Percentiles rank a stretch among this genome's conserved stretches.
These are phyloP conservation scores for Pangasius krempfi DNA, from an alignment of 2,797 vertebrate species.

Conservation along the genomic window DNA sequence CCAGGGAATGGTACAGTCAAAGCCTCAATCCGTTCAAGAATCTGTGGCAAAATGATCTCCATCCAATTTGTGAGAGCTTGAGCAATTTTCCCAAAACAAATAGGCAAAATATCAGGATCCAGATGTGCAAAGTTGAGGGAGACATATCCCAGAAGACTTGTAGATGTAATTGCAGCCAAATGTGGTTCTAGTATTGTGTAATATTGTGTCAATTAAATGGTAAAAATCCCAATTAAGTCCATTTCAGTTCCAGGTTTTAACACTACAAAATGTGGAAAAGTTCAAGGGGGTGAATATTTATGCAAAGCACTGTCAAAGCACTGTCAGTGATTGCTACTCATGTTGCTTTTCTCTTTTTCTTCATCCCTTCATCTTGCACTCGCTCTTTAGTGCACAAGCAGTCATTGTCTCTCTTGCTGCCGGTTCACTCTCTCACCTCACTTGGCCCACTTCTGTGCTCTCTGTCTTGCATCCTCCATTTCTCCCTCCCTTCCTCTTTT, in stretches of 20 bases:
- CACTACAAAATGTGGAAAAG: neutral
- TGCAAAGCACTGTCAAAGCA: neutral
- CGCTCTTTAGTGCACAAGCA: neutral
- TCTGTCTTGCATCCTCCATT: neutral
- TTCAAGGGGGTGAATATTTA: neutral
- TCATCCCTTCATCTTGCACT: neutral
- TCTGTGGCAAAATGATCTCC: neutral
- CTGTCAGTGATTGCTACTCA: neutral
- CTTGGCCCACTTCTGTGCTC: neutral
- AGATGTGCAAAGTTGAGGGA: neutral
- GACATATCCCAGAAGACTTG: neutral
- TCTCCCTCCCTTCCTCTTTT: slow-evolving; percentile 19
- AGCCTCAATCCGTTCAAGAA: neutral
- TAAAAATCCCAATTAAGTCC: neutral
- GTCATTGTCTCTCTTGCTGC: too few relatives aligned
- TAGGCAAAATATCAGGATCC: neutral
- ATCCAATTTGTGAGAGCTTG: neutral
- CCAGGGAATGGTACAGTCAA: neutral
- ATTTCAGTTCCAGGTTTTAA: neutral
- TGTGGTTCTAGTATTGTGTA: too few relatives aligned
- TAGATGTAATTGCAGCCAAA: neutral
- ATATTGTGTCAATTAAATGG: neutral
- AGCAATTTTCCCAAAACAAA: neutral
- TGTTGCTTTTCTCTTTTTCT: too few relatives aligned
- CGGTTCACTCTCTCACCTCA: neutral